These are phyloP conservation scores for Mesopsocus fuscifrons DNA, from an alignment of 2,888 invertebrate genomes.

Conservation along the genomic window DNA sequence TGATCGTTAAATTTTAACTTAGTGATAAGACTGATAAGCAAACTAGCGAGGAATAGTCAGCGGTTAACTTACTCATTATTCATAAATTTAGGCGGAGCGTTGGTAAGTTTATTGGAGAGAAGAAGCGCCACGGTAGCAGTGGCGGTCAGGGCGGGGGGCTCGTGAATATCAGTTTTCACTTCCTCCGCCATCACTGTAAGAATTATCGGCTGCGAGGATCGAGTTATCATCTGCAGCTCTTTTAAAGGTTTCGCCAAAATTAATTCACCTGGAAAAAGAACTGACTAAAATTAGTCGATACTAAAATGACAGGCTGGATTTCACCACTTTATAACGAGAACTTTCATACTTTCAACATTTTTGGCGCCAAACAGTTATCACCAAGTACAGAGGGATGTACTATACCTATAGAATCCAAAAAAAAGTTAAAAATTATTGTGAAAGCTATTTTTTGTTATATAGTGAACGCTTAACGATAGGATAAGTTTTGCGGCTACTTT, in stretches of 20 bases:
- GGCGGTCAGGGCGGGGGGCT: constrained; percentile 60
- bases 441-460: no score
- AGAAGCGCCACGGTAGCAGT: constrained; percentile 69
- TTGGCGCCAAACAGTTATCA: no score
- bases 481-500: no score
- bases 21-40: no score
- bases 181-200: constrained; percentile 75
- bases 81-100: constrained; percentile 60
- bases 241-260: constrained; percentile 49
- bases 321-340: no score
- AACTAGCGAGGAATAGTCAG: no score
- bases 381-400: no score
- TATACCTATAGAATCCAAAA: no score
- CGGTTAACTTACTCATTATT: constrained; percentile 58
- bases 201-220: constrained; percentile 65
- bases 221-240: constrained; percentile 60
- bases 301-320: not conserved
- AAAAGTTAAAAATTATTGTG: no score
- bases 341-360: no score
- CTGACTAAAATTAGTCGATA: not conserved
- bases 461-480: no score
- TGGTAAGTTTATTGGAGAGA: constrained; percentile 47
- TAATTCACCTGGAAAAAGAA: constrained; percentile 42
- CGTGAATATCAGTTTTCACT: constrained; percentile 36
- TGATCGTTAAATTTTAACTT: no score